Evolutionary conservation across 2,888 invertebrate genomes (phyloP).

Genomic region (Mystacides longicornis): DNA sequence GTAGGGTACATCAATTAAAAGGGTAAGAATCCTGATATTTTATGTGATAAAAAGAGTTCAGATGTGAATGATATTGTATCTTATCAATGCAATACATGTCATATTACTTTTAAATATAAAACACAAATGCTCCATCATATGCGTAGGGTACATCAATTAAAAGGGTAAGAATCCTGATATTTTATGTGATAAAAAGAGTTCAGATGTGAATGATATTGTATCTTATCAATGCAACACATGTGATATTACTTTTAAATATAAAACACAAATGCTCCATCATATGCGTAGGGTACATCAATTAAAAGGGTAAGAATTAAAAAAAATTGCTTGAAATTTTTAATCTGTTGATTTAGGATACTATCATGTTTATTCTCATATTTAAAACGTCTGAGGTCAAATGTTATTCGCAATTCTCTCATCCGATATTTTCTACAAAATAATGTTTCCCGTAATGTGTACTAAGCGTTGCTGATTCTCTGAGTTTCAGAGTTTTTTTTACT

Average conservation of each 20-base stretch:
- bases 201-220: not conserved
- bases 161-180: slow-evolving; percentile 7
- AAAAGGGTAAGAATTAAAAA: slow-evolving; percentile 11
- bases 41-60: not conserved
- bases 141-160: slow-evolving; percentile 13
- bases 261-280: slow-evolving; percentile 8
- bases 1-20: slow-evolving; percentile 9
- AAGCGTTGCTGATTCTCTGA: too few relatives aligned
- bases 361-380: too few relatives aligned
- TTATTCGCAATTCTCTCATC: too few relatives aligned
- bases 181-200: not conserved
- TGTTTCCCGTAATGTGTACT: too few relatives aligned
- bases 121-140: slow-evolving; percentile 13
- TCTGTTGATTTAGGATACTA: too few relatives aligned
- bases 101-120: slow-evolving; percentile 9
- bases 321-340: too few relatives aligned
- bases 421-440: too few relatives aligned
- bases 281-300: slow-evolving; percentile 17
- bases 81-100: slow-evolving; percentile 12
- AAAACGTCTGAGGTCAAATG: too few relatives aligned
- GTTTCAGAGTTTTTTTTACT: too few relatives aligned
- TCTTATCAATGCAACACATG: slow-evolving; percentile 11
- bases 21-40: slow-evolving; percentile 6
- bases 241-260: slow-evolving; percentile 10
- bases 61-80: not conserved